A percentile compares a stretch with the other conserved stretches of the same genome.
Conservation (phyloP, 2,113 vertebrate species). For the Xyrauchen texanus region DNA sequence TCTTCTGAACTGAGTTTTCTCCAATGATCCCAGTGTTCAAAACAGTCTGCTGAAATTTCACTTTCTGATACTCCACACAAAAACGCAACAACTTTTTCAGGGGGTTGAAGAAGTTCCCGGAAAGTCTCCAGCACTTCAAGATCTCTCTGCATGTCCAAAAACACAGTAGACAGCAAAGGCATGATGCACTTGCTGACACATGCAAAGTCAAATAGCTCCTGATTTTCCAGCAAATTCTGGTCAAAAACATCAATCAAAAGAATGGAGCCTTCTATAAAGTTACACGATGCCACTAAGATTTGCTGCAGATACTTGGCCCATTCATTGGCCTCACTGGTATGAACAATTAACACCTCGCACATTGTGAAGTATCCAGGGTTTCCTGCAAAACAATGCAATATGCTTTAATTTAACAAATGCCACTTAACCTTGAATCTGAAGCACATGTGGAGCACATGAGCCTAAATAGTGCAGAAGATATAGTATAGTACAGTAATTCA, state of each 20-base stretch:
- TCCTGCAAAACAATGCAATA: conserved; percentile 41
- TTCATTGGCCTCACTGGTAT: conserved; percentile 70
- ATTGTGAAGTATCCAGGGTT: conserved; percentile 27
- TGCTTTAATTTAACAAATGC: neutral
- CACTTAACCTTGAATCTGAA: neutral
- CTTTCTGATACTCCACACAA: conserved; percentile 69
- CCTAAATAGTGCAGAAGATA: no score
- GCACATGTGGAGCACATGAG: no score
- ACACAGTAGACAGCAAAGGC: conserved; percentile 61
- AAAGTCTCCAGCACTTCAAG: conserved; percentile 51
- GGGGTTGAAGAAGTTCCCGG: conserved; percentile 63
- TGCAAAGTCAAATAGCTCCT: conserved; percentile 52
- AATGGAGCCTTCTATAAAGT: conserved; percentile 59
- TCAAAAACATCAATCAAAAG: conserved; percentile 52
- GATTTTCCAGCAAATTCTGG: conserved; percentile 45
- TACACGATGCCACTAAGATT: conserved; percentile 63
- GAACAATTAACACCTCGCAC: conserved; percentile 67
- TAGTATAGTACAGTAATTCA: no score
- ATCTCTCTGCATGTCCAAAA: conserved; percentile 64
- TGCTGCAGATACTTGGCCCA: conserved; percentile 74
- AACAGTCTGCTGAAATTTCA: conserved; percentile 36
- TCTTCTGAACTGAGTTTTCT: conserved; percentile 71
- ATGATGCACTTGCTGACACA: conserved; percentile 63
- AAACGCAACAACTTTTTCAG: conserved; percentile 69
- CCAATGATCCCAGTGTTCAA: conserved; percentile 70